phyloP scores from a whole-genome alignment of 1,140 invertebrate genomes.

The Euglossa dilemma region DNA sequence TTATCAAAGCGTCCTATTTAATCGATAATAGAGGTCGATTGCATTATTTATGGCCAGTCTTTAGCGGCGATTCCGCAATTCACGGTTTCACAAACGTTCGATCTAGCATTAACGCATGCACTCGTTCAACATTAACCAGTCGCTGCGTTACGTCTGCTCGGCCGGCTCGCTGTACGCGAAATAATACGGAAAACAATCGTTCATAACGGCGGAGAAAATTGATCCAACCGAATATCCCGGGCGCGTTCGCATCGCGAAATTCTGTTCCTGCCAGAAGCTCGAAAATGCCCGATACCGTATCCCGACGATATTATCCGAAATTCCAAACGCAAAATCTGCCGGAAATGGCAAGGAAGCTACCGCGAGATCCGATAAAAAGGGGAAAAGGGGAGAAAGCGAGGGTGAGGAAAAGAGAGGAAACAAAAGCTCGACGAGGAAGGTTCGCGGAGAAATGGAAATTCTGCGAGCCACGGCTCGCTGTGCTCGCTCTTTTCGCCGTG shows the following conservation, averaged over 20 bases:
- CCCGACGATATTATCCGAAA: not conserved
- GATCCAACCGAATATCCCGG: not conserved
- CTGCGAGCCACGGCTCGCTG: not conserved
- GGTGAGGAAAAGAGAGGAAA: too few species aligned
- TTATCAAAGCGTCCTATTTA: slow-evolving; percentile 17
- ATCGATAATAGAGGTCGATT: not conserved
- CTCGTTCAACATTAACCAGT: slow-evolving; percentile 6
- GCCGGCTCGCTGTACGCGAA: not conserved
- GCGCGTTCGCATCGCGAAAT: not conserved
- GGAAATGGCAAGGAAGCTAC: too few species aligned
- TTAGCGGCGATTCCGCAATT: slow-evolving; percentile 3
- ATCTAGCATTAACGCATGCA: not conserved
- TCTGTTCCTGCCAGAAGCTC: not conserved
- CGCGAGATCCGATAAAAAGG: not conserved
- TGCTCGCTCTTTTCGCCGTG: not conserved
- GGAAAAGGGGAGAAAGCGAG: too few species aligned
- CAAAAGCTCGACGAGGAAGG: not conserved
- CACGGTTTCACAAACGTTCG: slow-evolving; percentile 15
- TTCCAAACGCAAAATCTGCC: not conserved
- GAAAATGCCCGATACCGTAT: not conserved
- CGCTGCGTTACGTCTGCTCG: not conserved
- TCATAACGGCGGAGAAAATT: not conserved
- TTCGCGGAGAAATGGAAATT: not conserved
- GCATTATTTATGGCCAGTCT: slow-evolving; percentile 22
- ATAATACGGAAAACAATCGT: slow-evolving; percentile 15